Evolutionary conservation across 2,797 vertebrate species (phyloP).

Genomic region (Rousettus madagascariensis): DNA sequence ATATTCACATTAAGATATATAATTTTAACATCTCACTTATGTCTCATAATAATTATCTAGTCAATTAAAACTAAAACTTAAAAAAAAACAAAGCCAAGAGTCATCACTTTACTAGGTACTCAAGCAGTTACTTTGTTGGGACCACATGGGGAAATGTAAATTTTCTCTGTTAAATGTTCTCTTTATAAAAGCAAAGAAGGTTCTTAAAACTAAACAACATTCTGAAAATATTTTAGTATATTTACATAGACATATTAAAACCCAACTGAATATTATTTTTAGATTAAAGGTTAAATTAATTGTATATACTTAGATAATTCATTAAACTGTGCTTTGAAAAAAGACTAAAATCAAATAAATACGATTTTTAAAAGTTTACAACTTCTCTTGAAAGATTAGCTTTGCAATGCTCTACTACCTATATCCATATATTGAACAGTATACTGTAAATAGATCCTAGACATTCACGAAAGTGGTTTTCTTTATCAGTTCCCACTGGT

Average conservation of each 20-base stretch:
- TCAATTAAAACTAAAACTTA: background rate
- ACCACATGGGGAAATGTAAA: background rate
- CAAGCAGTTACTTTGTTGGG: background rate
- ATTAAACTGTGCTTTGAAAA: background rate
- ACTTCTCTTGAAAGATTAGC: background rate
- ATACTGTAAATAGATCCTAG: background rate
- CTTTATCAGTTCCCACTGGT: background rate
- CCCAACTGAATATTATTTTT: background rate
- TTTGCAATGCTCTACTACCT: background rate
- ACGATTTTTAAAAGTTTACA: background rate
- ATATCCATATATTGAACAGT: background rate
- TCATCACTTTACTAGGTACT: background rate
- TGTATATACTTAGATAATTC: background rate
- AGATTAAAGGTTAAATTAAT: background rate
- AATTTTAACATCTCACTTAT: background rate
- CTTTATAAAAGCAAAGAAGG: background rate
- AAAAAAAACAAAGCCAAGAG: background rate
- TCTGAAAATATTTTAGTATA: background rate
- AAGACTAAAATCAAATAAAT: background rate
- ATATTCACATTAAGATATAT: background rate
- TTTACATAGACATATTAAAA: background rate
- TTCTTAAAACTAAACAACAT: background rate
- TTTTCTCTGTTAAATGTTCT: background rate
- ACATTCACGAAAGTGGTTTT: background rate
- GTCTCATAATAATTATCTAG: background rate